These are phyloP conservation scores for Cantharis rustica DNA, from an alignment of 2,888 invertebrate genomes.

Conservation along the genomic window DNA sequence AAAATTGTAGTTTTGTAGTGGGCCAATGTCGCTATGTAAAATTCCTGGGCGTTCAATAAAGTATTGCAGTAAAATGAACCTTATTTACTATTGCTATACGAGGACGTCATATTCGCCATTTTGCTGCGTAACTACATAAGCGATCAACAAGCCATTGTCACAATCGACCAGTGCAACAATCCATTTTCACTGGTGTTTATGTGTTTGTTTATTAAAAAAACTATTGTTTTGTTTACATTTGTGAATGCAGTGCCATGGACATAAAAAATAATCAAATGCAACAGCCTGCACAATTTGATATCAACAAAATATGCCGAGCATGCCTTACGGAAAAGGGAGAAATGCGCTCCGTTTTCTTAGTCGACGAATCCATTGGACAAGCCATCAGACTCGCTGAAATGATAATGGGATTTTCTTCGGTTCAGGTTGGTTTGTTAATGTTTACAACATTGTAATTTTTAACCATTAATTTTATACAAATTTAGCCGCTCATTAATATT, in stretches of 20 bases:
- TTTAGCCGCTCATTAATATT: not conserved
- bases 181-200: conserved; percentile 53
- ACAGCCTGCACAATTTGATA: conserved; percentile 46
- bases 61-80: conserved; percentile 37
- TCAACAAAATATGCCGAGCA: conserved; percentile 57
- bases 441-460: conserved; percentile 2
- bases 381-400: conserved; percentile 55
- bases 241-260: conserved; percentile 43
- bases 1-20: conserved; percentile 18
- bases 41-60: conserved; percentile 32
- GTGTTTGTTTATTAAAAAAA: conserved; percentile 45
- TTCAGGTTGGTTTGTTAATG: conserved; percentile 49
- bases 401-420: conserved; percentile 54
- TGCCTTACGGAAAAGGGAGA: conserved; percentile 56
- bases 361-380: conserved; percentile 53
- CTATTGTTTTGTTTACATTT: conserved; percentile 43
- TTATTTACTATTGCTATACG: conserved; percentile 26
- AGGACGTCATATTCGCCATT: conserved; percentile 35
- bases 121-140: conserved; percentile 39
- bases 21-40: conserved; percentile 18
- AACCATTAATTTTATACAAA: not conserved
- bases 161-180: conserved; percentile 59
- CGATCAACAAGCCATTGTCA: conserved; percentile 38
- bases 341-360: conserved; percentile 57
- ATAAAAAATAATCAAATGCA: conserved; percentile 47